Conservation (phyloP, 2,797 vertebrate genomes). For the Manis pentadactyla region DNA sequence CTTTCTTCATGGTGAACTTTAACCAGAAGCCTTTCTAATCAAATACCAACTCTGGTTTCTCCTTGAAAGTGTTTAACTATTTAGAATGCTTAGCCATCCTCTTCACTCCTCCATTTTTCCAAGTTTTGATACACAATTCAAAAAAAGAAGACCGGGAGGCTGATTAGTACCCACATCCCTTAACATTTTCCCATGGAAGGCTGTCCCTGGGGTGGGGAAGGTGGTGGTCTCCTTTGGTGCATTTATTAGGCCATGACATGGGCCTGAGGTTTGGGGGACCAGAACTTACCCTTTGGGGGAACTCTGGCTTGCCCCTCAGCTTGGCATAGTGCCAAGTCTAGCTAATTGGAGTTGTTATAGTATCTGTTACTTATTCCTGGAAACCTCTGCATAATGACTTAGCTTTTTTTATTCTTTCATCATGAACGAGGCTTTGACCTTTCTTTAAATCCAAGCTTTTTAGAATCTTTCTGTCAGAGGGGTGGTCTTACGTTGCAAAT, state of each 20-base stretch:
- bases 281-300: not conserved
- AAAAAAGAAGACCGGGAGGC: not conserved
- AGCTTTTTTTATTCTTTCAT: constrained; percentile 49
- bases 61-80: not conserved
- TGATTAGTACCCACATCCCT: not conserved
- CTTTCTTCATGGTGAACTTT: not conserved
- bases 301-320: constrained; percentile 26
- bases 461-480: constrained; percentile 12
- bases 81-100: not conserved
- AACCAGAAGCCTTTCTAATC: not conserved
- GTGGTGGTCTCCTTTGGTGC: not conserved
- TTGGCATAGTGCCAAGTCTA: constrained; percentile 53
- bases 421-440: constrained; percentile 54
- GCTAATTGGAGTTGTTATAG: constrained; percentile 68
- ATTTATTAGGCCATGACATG: not conserved
- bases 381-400: constrained; percentile 54
- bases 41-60: not conserved
- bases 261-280: not conserved
- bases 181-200: not conserved
- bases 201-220: not conserved
- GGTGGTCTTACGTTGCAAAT: not conserved
- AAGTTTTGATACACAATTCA: constrained; percentile 21
- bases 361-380: constrained; percentile 62
- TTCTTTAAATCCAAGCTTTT: constrained; percentile 58
- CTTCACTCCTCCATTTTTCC: not conserved